Evolutionary conservation across 2,113 vertebrate genomes (phyloP).

Genomic region (Strix uralensis): DNA sequence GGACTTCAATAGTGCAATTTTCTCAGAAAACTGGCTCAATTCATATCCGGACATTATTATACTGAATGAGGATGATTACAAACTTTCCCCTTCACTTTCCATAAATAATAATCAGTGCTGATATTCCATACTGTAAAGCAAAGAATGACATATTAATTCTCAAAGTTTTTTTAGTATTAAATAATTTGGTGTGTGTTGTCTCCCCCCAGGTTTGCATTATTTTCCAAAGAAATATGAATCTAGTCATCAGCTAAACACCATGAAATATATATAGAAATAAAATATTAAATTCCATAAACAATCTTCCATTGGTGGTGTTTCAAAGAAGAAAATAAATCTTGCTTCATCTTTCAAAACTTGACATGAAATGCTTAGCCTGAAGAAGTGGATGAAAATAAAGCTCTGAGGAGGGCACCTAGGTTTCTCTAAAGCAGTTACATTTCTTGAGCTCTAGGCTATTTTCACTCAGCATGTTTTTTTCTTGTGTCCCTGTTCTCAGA

Average conservation of each 20-base stretch:
- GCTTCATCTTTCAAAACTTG: background rate
- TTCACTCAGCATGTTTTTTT: background rate
- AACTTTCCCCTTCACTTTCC: background rate
- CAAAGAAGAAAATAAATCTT: background rate
- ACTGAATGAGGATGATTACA: background rate
- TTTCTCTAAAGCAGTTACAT: background rate
- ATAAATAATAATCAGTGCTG: background rate
- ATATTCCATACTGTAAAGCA: background rate
- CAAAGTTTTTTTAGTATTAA: background rate
- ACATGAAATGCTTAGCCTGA: background rate
- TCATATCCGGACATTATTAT: background rate
- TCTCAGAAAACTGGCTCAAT: background rate
- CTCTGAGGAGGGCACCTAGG: rapidly evolving
- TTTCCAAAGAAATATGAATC: background rate
- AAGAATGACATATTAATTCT: background rate
- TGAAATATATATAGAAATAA: background rate
- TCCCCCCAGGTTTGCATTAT: background rate
- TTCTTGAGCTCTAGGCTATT: background rate
- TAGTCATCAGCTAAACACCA: background rate
- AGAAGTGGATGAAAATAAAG: background rate
- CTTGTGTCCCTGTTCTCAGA: background rate
- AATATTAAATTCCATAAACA: background rate
- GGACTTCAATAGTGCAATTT: background rate
- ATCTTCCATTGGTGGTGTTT: background rate
- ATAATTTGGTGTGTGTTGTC: background rate